Evolutionary conservation across 2,888 invertebrate species (phyloP).

Genomic region (Hirtodrosophila cameraria): DNA sequence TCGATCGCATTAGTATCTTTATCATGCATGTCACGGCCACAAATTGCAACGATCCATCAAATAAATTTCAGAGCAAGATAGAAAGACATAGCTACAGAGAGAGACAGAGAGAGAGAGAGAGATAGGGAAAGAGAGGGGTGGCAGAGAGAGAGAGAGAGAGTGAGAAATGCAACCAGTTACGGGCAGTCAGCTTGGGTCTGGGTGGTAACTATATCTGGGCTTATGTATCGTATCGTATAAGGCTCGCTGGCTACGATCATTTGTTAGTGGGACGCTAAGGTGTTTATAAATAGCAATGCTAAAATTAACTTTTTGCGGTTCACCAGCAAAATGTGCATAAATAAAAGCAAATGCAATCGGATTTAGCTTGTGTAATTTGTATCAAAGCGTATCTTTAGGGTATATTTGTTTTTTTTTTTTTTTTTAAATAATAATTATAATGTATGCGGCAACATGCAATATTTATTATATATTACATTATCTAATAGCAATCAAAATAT

Average conservation of each 20-base stretch:
- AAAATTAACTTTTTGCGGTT: slow-evolving; percentile 80
- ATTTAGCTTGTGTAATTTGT: slow-evolving; percentile 45
- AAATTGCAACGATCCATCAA: slow-evolving; percentile 80
- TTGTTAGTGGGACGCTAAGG: slow-evolving; percentile 69
- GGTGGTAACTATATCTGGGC: slow-evolving; percentile 72
- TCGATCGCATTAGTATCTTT: slow-evolving; percentile 77
- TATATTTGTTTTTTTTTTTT: too few species aligned
- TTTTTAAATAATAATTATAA: not conserved
- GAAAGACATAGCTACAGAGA: slow-evolving; percentile 1
- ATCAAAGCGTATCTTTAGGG: not conserved
- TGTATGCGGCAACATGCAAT: too few species aligned
- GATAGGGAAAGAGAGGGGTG: too few species aligned
- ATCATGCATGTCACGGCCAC: slow-evolving; percentile 73
- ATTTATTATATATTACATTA: too few species aligned
- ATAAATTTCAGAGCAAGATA: slow-evolving; percentile 24
- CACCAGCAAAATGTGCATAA: slow-evolving; percentile 53
- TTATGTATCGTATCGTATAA: slow-evolving; percentile 65
- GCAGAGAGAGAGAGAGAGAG: not conserved
- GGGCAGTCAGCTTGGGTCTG: slow-evolving; percentile 36
- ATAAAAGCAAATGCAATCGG: slow-evolving; percentile 58
- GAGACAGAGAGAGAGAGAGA: slow-evolving; percentile 4
- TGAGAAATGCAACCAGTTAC: slow-evolving; percentile 64
- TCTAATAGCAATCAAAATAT: too few species aligned
- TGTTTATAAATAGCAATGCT: slow-evolving; percentile 77
- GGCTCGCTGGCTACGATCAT: slow-evolving; percentile 62